Percentiles rank a stretch among this genome's conserved stretches.
phyloP scores from a whole-genome alignment of 2,888 invertebrate species.

The Enchytraeus crypticus region DNA sequence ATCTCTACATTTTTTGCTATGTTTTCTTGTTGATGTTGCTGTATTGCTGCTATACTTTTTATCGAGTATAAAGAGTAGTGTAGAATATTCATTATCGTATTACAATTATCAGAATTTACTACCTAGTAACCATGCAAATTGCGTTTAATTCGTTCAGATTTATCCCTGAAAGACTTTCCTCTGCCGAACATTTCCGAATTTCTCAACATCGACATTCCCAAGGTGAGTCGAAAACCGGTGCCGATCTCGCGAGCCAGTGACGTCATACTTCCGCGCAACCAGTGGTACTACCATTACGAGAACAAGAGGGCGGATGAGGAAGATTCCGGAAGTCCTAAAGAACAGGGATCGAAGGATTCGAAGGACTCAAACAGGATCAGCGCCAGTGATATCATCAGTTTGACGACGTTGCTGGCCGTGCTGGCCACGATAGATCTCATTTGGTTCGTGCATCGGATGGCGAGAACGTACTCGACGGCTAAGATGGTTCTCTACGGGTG shows the following conservation, averaged over 20 bases:
- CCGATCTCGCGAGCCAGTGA: constrained; percentile 21
- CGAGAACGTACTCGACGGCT: constrained; percentile 38
- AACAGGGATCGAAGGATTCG: not conserved
- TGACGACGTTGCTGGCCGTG: constrained; percentile 28
- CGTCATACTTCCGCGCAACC: constrained; percentile 26
- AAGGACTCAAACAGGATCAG: constrained; percentile 10
- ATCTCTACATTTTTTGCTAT: too few species aligned
- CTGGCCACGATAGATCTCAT: constrained; percentile 38
- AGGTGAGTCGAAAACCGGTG: constrained; percentile 16
- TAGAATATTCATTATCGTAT: too few species aligned
- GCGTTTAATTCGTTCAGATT: too few species aligned
- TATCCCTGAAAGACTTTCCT: constrained; percentile 28
- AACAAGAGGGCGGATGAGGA: constrained; percentile 14
- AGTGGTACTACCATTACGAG: constrained; percentile 30
- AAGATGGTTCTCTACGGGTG: constrained; percentile 42
- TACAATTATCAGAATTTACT: too few species aligned
- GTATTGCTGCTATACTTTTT: too few species aligned
- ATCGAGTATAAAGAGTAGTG: too few species aligned
- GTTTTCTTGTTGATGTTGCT: too few species aligned
- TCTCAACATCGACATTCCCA: constrained; percentile 22
- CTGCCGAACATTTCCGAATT: constrained; percentile 28
- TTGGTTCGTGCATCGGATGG: constrained; percentile 42
- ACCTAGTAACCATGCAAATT: too few species aligned
- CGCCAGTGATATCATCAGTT: constrained; percentile 21
- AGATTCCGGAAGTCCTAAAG: not conserved